These are phyloP conservation scores for Coreoperca whiteheadi DNA, from an alignment of 2,113 vertebrate genomes.

Conservation along the genomic window DNA sequence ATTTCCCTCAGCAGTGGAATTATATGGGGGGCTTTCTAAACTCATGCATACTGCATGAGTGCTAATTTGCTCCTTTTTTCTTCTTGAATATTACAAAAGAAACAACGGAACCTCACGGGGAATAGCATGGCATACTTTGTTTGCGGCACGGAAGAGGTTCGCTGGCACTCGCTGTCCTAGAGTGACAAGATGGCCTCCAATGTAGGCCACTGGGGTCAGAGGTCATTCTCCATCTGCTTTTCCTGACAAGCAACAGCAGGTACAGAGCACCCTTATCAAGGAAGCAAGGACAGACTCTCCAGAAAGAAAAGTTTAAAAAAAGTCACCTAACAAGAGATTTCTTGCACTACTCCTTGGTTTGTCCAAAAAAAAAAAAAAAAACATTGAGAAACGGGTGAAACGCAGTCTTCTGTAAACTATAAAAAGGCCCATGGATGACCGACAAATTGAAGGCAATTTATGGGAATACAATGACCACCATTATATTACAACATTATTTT, in stretches of 20 bases:
- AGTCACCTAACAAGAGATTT: neutral
- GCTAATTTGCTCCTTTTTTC: slow-evolving; percentile 72
- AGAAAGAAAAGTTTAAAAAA: neutral
- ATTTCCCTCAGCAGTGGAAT: slow-evolving; percentile 49
- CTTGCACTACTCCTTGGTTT: neutral
- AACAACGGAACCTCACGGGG: slow-evolving; percentile 41
- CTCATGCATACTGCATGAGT: slow-evolving; percentile 75
- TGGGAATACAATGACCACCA: neutral
- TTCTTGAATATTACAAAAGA: slow-evolving; percentile 67
- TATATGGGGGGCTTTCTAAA: slow-evolving; percentile 29
- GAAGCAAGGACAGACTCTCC: slow-evolving; percentile 11
- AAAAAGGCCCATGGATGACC: neutral
- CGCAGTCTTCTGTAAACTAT: neutral
- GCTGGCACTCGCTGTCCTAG: slow-evolving; percentile 11
- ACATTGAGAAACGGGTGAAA: neutral
- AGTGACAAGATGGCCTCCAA: slow-evolving; percentile 42
- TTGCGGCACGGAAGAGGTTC: slow-evolving; percentile 13
- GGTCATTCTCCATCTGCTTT: slow-evolving; percentile 47
- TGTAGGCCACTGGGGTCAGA: slow-evolving; percentile 51
- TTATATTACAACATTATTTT: neutral
- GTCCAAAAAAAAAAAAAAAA: neutral
- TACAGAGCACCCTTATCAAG: slow-evolving; percentile 36
- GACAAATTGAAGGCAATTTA: neutral
- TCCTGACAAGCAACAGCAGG: slow-evolving; percentile 58
- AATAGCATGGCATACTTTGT: slow-evolving; percentile 42